These are phyloP conservation scores for Trisateles emortualis DNA, from an alignment of 2,888 invertebrate species.

Conservation along the genomic window DNA sequence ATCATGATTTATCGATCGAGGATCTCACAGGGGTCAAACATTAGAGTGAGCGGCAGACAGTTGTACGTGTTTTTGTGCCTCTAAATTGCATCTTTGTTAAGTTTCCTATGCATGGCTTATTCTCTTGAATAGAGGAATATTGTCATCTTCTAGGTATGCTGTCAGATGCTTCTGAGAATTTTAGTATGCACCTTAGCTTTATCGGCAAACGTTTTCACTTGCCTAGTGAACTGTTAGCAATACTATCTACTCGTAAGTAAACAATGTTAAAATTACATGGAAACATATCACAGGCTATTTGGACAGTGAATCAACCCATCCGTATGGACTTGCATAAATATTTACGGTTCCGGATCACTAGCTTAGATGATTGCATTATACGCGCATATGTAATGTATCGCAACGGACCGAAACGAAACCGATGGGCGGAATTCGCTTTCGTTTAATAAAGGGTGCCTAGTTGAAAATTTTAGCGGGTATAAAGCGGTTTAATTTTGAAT, in stretches of 20 bases:
- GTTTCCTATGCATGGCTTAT: too few species aligned
- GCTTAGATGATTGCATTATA: constrained; percentile 74
- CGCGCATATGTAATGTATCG: constrained; percentile 64
- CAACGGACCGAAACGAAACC: constrained; percentile 51
- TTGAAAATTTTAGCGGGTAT: constrained; percentile 37
- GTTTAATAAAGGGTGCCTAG: constrained; percentile 36
- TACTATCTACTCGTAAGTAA: background rate
- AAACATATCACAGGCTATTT: constrained; percentile 17
- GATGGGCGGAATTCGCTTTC: constrained; percentile 55
- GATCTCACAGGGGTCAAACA: too few species aligned
- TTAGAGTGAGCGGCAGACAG: too few species aligned
- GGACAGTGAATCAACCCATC: constrained; percentile 10
- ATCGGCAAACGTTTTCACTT: too few species aligned
- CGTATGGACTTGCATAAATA: constrained; percentile 62
- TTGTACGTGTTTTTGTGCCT: too few species aligned
- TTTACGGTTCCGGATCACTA: constrained; percentile 72
- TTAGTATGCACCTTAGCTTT: too few species aligned
- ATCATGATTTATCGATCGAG: too few species aligned
- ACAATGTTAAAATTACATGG: constrained; percentile 5
- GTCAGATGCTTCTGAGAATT: too few species aligned
- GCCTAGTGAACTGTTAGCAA: background rate
- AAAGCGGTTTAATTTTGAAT: constrained; percentile 43
- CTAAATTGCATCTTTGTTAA: too few species aligned
- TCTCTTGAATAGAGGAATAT: too few species aligned
- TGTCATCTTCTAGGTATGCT: too few species aligned